Base-by-base conservation (phyloP, 2,888 invertebrate species). In the Limenitis camilla region DNA sequence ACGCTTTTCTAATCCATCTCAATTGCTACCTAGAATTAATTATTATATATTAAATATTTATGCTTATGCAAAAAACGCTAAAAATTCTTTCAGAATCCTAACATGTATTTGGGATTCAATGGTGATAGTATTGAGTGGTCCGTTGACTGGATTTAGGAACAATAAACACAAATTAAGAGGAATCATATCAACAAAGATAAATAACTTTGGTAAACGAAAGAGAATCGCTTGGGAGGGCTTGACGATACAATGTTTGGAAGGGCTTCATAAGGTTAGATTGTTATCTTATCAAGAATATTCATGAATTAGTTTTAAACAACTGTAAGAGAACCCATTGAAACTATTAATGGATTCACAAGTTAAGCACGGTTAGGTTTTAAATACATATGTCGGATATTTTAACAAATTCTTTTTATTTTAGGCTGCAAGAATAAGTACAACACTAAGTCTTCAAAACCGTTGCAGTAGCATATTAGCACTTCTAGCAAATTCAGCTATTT, bases 31-130 rank as follows among this genome's bases (percentile, higher is more conserved):
- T 19, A 19, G 19, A 19, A 2, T 3, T 19, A 19, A 2, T 19
- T 19, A 19, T 19, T 45, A 5, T 28, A 28, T 45, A 29, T 9
- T 35, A 27, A 33, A 27, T 45, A 6, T 45, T 35, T 33, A 19
- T 27, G 11, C 19, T 35, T n/a, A 41, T 8, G 5, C 6, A n/a
- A 29, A 38, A 40, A 29, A 7, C 30, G 31, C 28, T 36, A 27
- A 44, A 35, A 5, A 27, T 44, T 10, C 10, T 75, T 74, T 29
- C 60, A 88, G 94, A 52, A 92, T 97, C 33, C 77, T 98, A 45
- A 96, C 96, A 0, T 95, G 95, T 65, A 96, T 96, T 68, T 98
- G 97, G 97, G 93, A 94, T 36, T 95, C 95, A 0, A 94, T 97
- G 89, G 92, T 97, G 55, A 93, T 94, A 10, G 95, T 98, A 0